Conservation (phyloP, 2,113 vertebrate genomes). For the Gila orcuttii region DNA sequence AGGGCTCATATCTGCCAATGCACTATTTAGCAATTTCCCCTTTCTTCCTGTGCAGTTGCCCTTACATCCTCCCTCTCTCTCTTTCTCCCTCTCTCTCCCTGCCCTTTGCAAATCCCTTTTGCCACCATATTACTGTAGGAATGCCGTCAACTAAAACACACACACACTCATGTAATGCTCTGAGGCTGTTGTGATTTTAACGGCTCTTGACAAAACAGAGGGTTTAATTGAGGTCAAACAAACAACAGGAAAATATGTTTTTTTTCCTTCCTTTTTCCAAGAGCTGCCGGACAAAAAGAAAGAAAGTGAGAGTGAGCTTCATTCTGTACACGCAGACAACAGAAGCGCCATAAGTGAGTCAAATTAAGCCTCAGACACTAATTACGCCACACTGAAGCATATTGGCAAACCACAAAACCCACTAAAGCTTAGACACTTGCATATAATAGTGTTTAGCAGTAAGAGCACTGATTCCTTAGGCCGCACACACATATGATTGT, state of each 20-base stretch:
- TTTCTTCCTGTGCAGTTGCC: constrained; percentile 44
- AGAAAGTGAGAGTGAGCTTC: constrained; percentile 33
- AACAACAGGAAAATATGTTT: constrained; percentile 69
- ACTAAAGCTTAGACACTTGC: constrained; percentile 2
- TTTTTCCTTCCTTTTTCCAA: constrained; percentile 50
- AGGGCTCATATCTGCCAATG: constrained; percentile 59
- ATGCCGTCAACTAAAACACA: constrained; percentile 65
- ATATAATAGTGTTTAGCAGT: background rate
- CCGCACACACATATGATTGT: background rate
- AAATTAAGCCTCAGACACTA: constrained; percentile 8
- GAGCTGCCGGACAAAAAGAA: constrained; percentile 57
- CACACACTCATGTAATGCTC: constrained; percentile 40
- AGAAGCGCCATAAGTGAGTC: background rate
- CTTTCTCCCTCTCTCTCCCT: constrained; percentile 48
- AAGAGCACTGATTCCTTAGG: background rate
- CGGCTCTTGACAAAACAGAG: constrained; percentile 63
- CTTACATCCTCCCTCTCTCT: constrained; percentile 18
- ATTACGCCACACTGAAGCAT: background rate
- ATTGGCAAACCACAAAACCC: constrained; percentile 5
- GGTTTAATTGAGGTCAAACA: constrained; percentile 74
- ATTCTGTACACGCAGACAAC: background rate
- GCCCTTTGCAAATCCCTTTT: constrained; percentile 45
- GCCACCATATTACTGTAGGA: constrained; percentile 53
- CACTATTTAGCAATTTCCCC: constrained; percentile 64
- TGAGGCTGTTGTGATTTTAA: constrained; percentile 67